A percentile compares a stretch with the other conserved stretches of the same genome.
Conservation (phyloP, 2,888 invertebrate genomes). For the Dolichopus griseipennis region DNA sequence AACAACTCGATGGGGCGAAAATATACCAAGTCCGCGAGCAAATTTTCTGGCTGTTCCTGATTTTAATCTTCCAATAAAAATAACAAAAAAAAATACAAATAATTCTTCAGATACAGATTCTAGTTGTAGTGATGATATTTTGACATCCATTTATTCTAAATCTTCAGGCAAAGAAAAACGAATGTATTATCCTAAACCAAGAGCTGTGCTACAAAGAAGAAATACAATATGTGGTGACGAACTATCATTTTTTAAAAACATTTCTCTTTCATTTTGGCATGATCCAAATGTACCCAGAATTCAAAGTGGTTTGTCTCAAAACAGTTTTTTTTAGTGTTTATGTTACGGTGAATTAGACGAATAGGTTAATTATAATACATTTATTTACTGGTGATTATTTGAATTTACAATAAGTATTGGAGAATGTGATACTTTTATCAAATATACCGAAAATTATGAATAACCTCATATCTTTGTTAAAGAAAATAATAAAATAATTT, state of each 20-base stretch:
- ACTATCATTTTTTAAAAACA: conserved; percentile 43
- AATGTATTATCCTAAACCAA: conserved; percentile 66
- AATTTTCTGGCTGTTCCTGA: conserved; percentile 47
- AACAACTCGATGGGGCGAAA: conserved; percentile 59
- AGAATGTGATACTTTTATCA: too few species aligned
- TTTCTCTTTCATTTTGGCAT: conserved; percentile 57
- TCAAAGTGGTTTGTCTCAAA: background rate
- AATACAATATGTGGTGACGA: conserved; percentile 84
- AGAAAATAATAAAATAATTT: too few species aligned
- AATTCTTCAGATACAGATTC: conserved; percentile 43
- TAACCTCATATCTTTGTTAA: too few species aligned
- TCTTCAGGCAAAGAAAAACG: conserved; percentile 43
- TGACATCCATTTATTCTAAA: conserved; percentile 45
- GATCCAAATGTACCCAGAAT: conserved; percentile 51
- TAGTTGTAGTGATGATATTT: conserved; percentile 50
- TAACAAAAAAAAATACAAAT: conserved; percentile 34
- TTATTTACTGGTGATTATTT: too few species aligned
- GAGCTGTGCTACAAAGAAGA: conserved; percentile 61
- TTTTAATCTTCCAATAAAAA: conserved; percentile 48
- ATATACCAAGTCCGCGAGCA: conserved; percentile 57
- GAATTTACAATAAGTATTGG: too few species aligned
- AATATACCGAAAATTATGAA: too few species aligned
- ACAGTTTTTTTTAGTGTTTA: background rate
- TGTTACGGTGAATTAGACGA: too few species aligned
- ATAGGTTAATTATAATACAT: too few species aligned